These are phyloP conservation scores for Rhadina sibilatrix DNA, from an alignment of 2,113 vertebrate genomes.

Conservation along the genomic window DNA sequence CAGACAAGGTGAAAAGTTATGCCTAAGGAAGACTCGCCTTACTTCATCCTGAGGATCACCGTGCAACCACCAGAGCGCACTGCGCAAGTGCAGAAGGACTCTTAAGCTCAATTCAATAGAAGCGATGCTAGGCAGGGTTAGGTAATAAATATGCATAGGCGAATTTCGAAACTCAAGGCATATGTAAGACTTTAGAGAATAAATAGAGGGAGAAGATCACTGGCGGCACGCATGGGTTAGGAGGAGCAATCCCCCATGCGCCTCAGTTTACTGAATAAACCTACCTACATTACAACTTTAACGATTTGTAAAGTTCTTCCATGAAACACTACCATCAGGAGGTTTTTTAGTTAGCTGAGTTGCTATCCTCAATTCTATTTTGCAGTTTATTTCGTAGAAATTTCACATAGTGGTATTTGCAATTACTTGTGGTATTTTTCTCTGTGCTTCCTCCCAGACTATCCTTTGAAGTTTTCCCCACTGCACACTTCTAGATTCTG, in stretches of 20 bases:
- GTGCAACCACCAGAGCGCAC: neutral
- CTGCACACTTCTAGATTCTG: neutral
- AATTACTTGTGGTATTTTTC: neutral
- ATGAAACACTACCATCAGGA: neutral
- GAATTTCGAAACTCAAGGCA: neutral
- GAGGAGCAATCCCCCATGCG: neutral
- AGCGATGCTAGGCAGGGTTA: neutral
- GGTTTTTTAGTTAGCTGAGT: neutral
- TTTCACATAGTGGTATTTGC: neutral
- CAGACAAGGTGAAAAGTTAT: neutral
- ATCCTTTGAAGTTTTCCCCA: neutral
- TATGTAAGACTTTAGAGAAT: neutral
- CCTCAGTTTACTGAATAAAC: neutral
- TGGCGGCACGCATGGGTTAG: accelerated
- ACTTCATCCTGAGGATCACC: neutral
- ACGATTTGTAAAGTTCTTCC: neutral
- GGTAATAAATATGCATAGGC: neutral
- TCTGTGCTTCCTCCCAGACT: neutral
- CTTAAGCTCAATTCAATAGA: neutral
- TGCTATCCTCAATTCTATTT: neutral
- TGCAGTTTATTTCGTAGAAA: neutral
- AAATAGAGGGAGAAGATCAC: neutral
- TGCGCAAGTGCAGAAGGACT: neutral
- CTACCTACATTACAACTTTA: neutral
- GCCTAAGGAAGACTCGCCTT: neutral